These are phyloP conservation scores for Eupithecia tripunctaria DNA, from an alignment of 2,888 invertebrate genomes.

Conservation along the genomic window DNA sequence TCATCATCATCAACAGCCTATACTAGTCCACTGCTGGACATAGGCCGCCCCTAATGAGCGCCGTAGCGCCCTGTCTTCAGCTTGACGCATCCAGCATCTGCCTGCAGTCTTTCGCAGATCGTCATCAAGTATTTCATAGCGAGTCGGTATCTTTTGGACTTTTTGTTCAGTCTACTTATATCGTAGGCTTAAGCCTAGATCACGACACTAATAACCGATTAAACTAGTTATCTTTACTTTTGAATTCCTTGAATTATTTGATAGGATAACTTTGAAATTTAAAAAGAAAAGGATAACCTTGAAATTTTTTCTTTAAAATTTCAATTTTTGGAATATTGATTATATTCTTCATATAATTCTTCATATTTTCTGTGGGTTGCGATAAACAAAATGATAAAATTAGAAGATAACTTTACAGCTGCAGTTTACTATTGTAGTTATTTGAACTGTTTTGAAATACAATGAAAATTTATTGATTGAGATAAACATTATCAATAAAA, in stretches of 20 bases:
- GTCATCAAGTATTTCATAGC: no score
- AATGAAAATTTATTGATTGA: background rate
- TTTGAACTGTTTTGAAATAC: background rate
- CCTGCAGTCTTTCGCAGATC: no score
- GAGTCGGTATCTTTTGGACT: background rate
- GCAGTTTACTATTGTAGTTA: constrained; percentile 2
- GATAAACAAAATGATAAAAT: background rate
- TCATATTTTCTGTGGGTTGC: background rate
- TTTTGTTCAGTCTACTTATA: no score
- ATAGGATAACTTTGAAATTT: background rate
- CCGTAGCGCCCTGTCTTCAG: no score
- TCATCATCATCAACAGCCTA: no score
- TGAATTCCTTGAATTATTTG: background rate
- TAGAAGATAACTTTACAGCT: background rate
- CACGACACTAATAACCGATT: background rate
- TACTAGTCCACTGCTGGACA: no score
- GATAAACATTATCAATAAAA: background rate
- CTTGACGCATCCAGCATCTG: no score
- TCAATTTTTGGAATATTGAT: background rate
- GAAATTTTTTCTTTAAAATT: background rate
- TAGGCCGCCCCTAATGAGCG: no score
- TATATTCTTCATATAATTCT: no score
- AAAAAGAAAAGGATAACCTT: no score
- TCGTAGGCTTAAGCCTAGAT: no score
- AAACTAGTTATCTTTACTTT: background rate